Conservation (phyloP, 1,140 invertebrate species). For the Oryctes rhinoceros region DNA sequence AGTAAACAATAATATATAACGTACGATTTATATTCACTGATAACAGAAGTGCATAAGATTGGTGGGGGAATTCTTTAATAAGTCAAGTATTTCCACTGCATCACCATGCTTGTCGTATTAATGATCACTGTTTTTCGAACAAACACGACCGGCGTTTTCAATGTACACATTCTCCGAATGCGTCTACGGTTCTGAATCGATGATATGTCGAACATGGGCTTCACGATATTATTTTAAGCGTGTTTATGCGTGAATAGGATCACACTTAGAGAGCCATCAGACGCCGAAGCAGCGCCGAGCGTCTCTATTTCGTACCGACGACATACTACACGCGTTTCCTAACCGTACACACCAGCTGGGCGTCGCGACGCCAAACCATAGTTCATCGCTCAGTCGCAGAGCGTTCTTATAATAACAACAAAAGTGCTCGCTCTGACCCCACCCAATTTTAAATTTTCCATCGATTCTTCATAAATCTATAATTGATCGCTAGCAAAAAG, state of each 20-base stretch:
- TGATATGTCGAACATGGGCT: background rate
- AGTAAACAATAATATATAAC: background rate
- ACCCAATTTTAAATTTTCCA: conserved; percentile 25
- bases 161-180: background rate
- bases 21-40: conserved; percentile 1
- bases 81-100: conserved; percentile 19
- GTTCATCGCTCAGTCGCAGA: conserved; percentile 27
- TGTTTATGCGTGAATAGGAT: background rate
- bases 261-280: background rate
- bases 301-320: background rate
- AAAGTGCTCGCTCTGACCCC: conserved; percentile 25
- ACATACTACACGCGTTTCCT: conserved; percentile 9
- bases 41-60: background rate
- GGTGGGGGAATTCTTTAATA: conserved; percentile 7
- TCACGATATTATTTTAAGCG: background rate
- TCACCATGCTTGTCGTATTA: conserved; percentile 1
- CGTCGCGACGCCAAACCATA: conserved; percentile 23
- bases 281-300: background rate
- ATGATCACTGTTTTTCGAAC: background rate
- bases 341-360: conserved; percentile 21
- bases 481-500: conserved; percentile 2
- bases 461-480: conserved; percentile 35
- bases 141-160: background rate
- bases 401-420: conserved; percentile 29
- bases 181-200: background rate